Conservation (phyloP, 2,113 vertebrate species). For the Ivindomyrus marchei region DNA sequence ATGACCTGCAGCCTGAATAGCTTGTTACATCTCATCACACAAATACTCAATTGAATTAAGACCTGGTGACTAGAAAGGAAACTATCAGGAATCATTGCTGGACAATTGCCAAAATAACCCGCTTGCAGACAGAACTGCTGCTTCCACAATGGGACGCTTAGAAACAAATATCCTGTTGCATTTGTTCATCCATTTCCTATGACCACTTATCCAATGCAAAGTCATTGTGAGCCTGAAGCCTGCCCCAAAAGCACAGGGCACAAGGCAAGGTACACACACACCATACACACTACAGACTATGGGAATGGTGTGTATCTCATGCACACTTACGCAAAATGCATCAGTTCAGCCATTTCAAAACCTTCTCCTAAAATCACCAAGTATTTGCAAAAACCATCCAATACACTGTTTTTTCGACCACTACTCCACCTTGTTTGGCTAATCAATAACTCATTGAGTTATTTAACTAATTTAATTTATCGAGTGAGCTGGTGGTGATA, state of each 20-base stretch:
- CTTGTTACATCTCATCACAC: background rate
- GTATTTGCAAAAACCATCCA: background rate
- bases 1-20: background rate
- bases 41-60: background rate
- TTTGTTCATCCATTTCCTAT: background rate
- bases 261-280: background rate
- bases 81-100: background rate
- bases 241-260: background rate
- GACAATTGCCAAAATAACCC: background rate
- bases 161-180: background rate
- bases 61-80: background rate
- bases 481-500: background rate
- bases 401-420: background rate
- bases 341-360: background rate
- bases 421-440: background rate
- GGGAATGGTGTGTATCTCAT: background rate
- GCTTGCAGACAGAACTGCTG: background rate
- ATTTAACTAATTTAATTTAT: background rate
- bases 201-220: background rate
- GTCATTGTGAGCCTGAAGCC: background rate
- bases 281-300: background rate
- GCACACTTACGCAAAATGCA: background rate
- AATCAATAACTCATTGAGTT: background rate
- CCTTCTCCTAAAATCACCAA: background rate
- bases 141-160: background rate